Base-by-base conservation (phyloP, 2,888 invertebrate species). In the Hirtodrosophila histrioides region DNA sequence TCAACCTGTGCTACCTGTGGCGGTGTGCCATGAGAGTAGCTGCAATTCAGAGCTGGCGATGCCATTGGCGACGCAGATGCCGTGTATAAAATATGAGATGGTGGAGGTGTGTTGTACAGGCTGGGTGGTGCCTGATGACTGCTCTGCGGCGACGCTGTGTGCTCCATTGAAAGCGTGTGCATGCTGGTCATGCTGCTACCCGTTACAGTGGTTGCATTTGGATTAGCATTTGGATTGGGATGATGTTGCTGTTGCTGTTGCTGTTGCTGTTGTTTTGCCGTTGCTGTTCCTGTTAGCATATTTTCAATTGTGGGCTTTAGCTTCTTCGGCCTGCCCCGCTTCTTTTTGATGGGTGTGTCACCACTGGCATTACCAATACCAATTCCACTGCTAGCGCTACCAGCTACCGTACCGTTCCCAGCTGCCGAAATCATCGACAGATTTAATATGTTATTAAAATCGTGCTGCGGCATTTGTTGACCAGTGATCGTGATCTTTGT, bases 311-410 rank as follows among this genome's bases (percentile, higher is more conserved):
- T 67, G 1, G 94, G 93, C 70, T 95, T 94, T 12, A 96, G 94
- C 92, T 97, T 97, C 92, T 97, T 97, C 67, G 97, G 97, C 67
- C 97, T 93, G 17, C 97, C 97, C 27, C 97, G 92, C 89, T 97
- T 97, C 92, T 97, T 97, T 92, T 97, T 97, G 68, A 96, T 97
- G 69, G 96, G 95, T 69, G 95, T 94, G 33, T 72, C 81, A 4
- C 49, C 48, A 69, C 92, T 93, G 86, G 92, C 65, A 7, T 56
- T 58, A 31, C 69, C 48, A 7, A 17, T 24, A 33, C 8, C 29
- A 31, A 7, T 9, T 7, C 8, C 9, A 10, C 9, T 40, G 23
- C 24, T 31, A 11, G n/a, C 24, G 3, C 2, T 31, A 23, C 17
- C 68, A 8, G 24, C 3, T 3, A 31, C 12, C 9, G 29, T 29